These are phyloP conservation scores for Ceriagrion tenellum DNA, from an alignment of 2,888 invertebrate species.

Conservation along the genomic window DNA sequence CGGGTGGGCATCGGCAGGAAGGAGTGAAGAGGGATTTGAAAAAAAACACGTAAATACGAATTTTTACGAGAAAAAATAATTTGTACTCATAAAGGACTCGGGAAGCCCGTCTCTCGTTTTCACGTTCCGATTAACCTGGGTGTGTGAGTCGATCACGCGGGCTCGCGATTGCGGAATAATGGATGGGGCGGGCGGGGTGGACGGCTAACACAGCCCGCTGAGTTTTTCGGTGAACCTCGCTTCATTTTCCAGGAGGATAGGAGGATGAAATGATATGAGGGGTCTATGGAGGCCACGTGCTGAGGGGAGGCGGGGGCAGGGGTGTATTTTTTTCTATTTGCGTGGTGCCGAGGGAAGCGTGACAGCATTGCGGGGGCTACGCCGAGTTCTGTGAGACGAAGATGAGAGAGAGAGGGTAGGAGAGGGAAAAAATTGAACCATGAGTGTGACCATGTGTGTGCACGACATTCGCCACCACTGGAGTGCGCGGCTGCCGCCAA, in stretches of 20 bases:
- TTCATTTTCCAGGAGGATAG: not conserved
- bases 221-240: not conserved
- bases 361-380: constrained; percentile 9
- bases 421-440: not conserved
- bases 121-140: not conserved
- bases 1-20: not conserved
- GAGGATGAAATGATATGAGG: not conserved
- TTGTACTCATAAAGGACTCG: not conserved
- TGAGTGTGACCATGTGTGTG: not conserved
- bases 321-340: not conserved
- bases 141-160: not conserved
- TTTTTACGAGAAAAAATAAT: not conserved
- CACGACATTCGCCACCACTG: not conserved
- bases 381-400: not conserved
- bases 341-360: not conserved
- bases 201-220: not conserved
- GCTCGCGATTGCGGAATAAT: not conserved
- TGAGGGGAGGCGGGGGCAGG: too few relatives aligned
- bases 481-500: not conserved
- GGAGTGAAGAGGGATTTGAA: not conserved
- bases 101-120: not conserved
- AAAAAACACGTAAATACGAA: not conserved
- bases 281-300: constrained; percentile 7
- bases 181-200: not conserved
- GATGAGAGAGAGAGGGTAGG: not conserved